These are phyloP conservation scores for Corvus hawaiiensis DNA, from an alignment of 2,113 vertebrate species.

Conservation along the genomic window DNA sequence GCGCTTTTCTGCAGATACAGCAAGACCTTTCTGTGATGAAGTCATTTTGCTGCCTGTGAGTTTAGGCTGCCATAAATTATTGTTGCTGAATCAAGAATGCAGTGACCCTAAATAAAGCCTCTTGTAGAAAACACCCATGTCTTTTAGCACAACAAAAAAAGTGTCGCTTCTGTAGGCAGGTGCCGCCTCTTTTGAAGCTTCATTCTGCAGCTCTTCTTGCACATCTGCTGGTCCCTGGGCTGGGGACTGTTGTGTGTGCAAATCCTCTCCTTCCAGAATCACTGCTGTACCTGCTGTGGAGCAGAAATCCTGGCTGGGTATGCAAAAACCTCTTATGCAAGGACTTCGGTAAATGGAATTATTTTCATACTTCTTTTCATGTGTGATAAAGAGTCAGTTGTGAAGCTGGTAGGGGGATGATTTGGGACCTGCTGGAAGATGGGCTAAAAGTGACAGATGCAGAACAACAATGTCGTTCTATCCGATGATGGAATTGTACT, in stretches of 20 bases:
- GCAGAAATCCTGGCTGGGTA: not conserved
- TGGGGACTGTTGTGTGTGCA: not conserved
- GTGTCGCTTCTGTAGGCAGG: not conserved
- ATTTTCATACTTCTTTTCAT: not conserved
- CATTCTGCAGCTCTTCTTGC: not conserved
- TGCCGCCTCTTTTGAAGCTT: not conserved
- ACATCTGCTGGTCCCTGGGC: not conserved
- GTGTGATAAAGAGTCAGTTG: not conserved
- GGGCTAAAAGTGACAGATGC: not conserved
- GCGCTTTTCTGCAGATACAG: not conserved
- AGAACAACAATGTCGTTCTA: rapidly evolving
- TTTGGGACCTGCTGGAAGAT: not conserved
- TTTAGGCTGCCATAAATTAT: not conserved
- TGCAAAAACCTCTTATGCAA: not conserved
- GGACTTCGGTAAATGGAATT: not conserved
- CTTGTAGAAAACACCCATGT: not conserved
- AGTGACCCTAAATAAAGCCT: not conserved
- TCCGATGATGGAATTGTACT: rapidly evolving
- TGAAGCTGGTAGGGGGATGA: not conserved
- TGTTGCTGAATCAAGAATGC: not conserved
- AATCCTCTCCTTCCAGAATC: too few relatives aligned
- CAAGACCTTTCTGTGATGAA: not conserved
- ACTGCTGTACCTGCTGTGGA: not conserved
- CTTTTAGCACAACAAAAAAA: not conserved
- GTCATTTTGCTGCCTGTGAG: not conserved